A percentile compares a stretch with the other conserved stretches of the same genome.
Evolutionary conservation across 2,888 invertebrate genomes (phyloP).

Genomic region (Machimus atricapillus): DNA sequence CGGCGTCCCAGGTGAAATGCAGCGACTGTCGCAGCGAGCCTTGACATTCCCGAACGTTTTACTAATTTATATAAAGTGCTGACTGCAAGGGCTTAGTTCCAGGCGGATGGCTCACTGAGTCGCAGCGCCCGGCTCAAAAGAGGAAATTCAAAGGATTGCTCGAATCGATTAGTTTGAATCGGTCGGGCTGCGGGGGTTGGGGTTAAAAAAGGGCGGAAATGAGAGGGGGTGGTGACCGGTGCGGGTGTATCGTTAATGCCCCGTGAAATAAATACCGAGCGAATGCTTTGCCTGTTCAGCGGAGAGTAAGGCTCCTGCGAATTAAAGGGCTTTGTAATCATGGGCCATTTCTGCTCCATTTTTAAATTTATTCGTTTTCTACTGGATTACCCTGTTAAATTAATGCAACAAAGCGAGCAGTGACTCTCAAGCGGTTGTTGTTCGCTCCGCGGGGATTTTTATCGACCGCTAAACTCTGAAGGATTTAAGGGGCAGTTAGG

Average conservation of each 20-base stretch:
- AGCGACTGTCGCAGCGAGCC: neutral
- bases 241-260: constrained; percentile 27
- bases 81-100: constrained; percentile 7
- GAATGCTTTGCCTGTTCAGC: constrained; percentile 20
- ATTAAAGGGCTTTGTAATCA: constrained; percentile 21
- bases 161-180: constrained; percentile 19
- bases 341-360: constrained; percentile 26
- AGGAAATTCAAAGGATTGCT: constrained; percentile 20
- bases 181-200: neutral
- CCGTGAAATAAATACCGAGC: constrained; percentile 31
- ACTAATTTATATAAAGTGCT: constrained; percentile 35
- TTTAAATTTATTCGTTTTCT: constrained; percentile 31
- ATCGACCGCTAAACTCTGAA: neutral
- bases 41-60: constrained; percentile 1
- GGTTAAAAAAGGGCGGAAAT: neutral
- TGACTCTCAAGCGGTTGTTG: neutral
- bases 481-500: neutral
- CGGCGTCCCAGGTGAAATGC: neutral
- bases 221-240: neutral
- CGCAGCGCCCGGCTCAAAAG: neutral
- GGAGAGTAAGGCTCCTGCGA: neutral
- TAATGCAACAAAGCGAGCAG: neutral
- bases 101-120: constrained; percentile 11
- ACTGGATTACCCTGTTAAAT: constrained; percentile 5
- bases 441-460: neutral